These are phyloP conservation scores for Lutjanus campechanus DNA, from an alignment of 2,797 vertebrate species.

Conservation along the genomic window DNA sequence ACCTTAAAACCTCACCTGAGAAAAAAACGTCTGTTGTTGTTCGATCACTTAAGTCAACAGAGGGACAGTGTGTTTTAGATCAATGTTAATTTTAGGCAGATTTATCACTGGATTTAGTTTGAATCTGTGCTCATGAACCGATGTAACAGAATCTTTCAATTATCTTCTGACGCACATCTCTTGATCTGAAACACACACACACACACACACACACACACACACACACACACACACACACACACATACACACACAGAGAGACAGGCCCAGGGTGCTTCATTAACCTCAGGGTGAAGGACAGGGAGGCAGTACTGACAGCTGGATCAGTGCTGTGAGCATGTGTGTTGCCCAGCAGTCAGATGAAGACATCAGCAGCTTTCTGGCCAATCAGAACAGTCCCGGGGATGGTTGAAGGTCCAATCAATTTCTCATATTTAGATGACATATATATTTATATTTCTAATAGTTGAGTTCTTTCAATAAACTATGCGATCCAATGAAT, in stretches of 20 bases:
- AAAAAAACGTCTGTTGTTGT: not conserved
- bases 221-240: not conserved
- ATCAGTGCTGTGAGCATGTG: not conserved
- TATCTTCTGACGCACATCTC: not conserved
- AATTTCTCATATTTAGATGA: not conserved
- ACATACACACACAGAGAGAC: too few species aligned
- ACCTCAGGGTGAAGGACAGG: slow-evolving; percentile 50
- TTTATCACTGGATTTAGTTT: not conserved
- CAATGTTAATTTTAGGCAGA: not conserved
- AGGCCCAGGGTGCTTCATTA: slow-evolving; percentile 17
- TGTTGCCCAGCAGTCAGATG: not conserved
- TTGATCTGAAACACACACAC: not conserved
- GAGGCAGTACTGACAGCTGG: slow-evolving; percentile 21
- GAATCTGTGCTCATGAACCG: too few species aligned
- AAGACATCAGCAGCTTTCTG: not conserved
- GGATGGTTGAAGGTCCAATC: not conserved
- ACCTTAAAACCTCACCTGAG: not conserved
- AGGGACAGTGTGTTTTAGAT: not conserved
- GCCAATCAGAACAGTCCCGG: not conserved
- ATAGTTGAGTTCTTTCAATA: too few species aligned
- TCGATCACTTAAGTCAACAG: not conserved
- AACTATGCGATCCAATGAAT: too few species aligned
- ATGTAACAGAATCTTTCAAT: not conserved
- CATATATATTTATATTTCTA: not conserved
- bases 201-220: slow-evolving; percentile 5